Evolutionary conservation across 2,113 vertebrate species (phyloP).

Genomic region (Upupa epops): DNA sequence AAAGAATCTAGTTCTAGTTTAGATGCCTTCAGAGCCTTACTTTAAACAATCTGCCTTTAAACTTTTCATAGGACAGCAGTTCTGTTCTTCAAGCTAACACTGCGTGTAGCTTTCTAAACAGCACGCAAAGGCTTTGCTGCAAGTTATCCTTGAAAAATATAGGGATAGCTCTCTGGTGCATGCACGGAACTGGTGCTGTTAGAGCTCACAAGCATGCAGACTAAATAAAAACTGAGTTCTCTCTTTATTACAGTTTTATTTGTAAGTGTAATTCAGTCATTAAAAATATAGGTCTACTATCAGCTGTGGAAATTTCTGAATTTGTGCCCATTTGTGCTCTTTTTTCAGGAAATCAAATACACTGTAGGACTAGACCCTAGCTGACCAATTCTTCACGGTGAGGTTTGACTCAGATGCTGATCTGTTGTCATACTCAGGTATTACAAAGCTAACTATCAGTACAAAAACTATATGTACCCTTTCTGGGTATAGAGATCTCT

Average conservation of each 20-base stretch:
- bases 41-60: background rate
- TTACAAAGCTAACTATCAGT: background rate
- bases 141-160: background rate
- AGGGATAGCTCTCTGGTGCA: background rate
- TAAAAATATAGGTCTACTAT: background rate
- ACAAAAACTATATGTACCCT: background rate
- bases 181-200: background rate
- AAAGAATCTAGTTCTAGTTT: background rate
- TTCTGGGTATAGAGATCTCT: background rate
- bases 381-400: background rate
- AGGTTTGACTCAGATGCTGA: background rate
- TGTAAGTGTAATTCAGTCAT: background rate
- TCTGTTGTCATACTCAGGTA: background rate
- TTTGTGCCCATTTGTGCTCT: background rate
- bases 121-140: background rate
- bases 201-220: background rate
- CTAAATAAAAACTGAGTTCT: background rate
- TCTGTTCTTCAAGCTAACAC: background rate
- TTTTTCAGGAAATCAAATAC: background rate
- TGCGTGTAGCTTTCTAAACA: background rate
- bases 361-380: background rate
- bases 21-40: background rate
- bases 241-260: background rate
- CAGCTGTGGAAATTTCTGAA: background rate
- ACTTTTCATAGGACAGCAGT: background rate